Evolutionary conservation across 2,113 vertebrate species (phyloP).

Genomic region (Pseudorhombus dupliciocellatus): DNA sequence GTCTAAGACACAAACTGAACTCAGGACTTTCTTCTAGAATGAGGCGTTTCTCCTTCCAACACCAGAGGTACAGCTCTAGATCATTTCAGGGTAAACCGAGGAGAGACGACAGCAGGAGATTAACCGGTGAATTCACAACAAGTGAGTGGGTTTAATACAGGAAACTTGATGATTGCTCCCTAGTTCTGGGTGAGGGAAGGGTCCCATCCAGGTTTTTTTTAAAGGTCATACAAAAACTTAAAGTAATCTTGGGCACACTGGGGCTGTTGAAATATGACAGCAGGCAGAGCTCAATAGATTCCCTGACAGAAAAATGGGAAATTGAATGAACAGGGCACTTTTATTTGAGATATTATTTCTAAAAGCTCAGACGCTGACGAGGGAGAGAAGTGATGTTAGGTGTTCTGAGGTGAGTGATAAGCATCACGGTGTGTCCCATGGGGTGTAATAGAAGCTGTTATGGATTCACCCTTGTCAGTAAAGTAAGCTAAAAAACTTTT

Average conservation of each 20-base stretch:
- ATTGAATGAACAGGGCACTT: not conserved
- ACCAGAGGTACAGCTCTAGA: not conserved
- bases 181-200: not conserved
- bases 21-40: no score
- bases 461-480: not conserved
- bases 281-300: not conserved
- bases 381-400: not conserved
- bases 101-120: no score
- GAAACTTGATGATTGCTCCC: not conserved
- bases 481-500: not conserved
- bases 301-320: not conserved
- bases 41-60: no score
- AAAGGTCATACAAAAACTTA: not conserved
- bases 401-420: not conserved
- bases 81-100: not conserved
- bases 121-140: not conserved
- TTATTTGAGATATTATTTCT: not conserved
- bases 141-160: not conserved
- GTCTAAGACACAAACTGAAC: no score
- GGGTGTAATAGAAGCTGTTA: conserved; percentile 1
- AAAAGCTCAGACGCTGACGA: not conserved
- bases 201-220: not conserved
- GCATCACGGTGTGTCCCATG: not conserved
- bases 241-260: not conserved
- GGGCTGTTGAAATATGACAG: not conserved